Base-by-base conservation (phyloP, 2,797 vertebrate genomes). In the Cygnus olor region DNA sequence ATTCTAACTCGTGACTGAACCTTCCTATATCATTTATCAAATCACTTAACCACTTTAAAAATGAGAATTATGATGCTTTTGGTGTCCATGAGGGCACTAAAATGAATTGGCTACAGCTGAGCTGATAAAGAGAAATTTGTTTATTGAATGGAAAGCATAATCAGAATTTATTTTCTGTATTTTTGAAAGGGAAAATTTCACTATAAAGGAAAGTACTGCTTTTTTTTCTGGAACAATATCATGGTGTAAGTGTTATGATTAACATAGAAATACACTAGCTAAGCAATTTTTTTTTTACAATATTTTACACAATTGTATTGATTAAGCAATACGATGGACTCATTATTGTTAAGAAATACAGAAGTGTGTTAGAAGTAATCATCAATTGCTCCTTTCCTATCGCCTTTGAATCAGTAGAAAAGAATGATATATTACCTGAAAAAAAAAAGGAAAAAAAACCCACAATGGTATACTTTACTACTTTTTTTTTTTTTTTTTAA, bases 1-100 rank as follows among this genome's bases (percentile, higher is more conserved):
- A 73, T 92, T 95, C 83, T 92, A 73, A 1, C 57, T 91, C 90
- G 61, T 94, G 93, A 94, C 69, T 85, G 57, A 87, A 42, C 80
- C 32, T 71, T 92, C 81, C 25, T 93, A 22, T 21, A 21, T 89
- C 65, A 73, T 68, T 14, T 56, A 73, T 88, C 77, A 85, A 80
- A 56, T 91, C n/a, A 64, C 79, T 83, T 89, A 79, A 80, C 63
- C 8, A 42, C 47, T 81, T 69, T 13, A 77, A n/a, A 89, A 85
- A 85, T 66, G 36, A 88, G 45, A 73, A 63, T 83, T 66, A 34
- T 53, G 70, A 78, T 90, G 80, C 40, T 77, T 88, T 90, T 91
- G 61, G 44, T 94, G 63, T 83, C 71, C 60, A 44, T 53, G 8
- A 60, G 69, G 53, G 28, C 34, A 69, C 28, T 83, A 60, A 84